Base-by-base conservation (phyloP, 64 coral and sea anemone genomes). In the Pocillopora damicornis region DNA sequence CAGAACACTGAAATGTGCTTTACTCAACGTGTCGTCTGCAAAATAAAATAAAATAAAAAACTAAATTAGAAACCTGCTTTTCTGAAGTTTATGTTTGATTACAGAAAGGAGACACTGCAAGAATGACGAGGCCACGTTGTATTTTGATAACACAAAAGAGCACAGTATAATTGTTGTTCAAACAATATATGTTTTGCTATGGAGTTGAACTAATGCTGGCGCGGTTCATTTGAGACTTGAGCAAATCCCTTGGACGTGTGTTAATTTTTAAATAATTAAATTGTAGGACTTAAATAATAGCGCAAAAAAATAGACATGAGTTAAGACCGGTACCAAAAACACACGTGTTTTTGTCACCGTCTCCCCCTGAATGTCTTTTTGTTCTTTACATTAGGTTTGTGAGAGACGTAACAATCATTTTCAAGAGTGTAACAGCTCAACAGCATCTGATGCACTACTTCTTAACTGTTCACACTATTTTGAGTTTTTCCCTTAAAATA, bases 21-120 rank as follows among this genome's bases (percentile, higher is more conserved):
- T 10, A 22, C 38, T n/a, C 65, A 85, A 85, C 81, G 81, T 85
- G 81, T 67, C 68, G 81, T 85, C 81, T 71, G 36, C 36, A 85
- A 23, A 59, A 51, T 51, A 4, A 51, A 79, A 60, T 71, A 23
- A n/a, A 71, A 71, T 71, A 78, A 45, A 20, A 4, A 12, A 56
- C 7, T 4, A 51, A 51, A 51, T 51, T 51, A 7, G 42, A 45
- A 71, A 85, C 38, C 65, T 22, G 63, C 67, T 71, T 23, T 61
- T 13, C 36, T 85, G 17, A 22, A 73, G 42, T 37, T 30, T 26
- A 17, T 73, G 20, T 71, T 57, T 72, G 65, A 36, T 12, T 57
- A 60, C 58, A 79, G 51, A 73, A 83, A 63, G 80, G 13, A 5
- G 36, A 66, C 81, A 85, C 66, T 72, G 15, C 63, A 11, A 56